Conservation (phyloP, 92 coral and sea anemone genomes). For the Palythoa grandis region DNA sequence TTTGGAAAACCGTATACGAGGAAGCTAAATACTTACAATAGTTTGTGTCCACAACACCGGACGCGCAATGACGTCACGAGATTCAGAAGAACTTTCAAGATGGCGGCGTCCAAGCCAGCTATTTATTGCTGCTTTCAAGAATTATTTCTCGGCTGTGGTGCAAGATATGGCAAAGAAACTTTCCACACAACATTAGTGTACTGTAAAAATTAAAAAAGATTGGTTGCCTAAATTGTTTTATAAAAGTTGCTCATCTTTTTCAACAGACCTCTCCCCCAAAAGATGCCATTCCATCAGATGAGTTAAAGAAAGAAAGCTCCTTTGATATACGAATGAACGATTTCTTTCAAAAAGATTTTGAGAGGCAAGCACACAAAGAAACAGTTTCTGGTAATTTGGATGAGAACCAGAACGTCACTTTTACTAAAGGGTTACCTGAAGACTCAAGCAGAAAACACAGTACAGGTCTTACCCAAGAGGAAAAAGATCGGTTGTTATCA, state of each 20-base stretch:
- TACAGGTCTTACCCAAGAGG: slow-evolving; percentile 50
- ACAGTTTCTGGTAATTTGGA: not conserved
- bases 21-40: too few relatives aligned
- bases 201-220: too few relatives aligned
- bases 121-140: too few relatives aligned
- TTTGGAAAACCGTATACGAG: too few relatives aligned
- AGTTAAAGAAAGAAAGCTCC: not conserved
- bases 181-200: too few relatives aligned
- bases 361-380: not conserved
- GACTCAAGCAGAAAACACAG: slow-evolving; percentile 23
- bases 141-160: too few relatives aligned
- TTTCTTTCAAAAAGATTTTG: not conserved
- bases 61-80: too few relatives aligned
- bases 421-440: not conserved
- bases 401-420: not conserved
- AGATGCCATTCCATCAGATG: not conserved
- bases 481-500: slow-evolving; percentile 59
- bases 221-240: not conserved
- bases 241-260: not conserved
- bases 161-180: too few relatives aligned
- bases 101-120: too few relatives aligned
- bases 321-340: not conserved
- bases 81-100: too few relatives aligned
- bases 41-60: too few relatives aligned
- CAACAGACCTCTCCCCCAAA: not conserved